Base-by-base conservation (phyloP, 2,113 vertebrate species). In the Athene noctua region DNA sequence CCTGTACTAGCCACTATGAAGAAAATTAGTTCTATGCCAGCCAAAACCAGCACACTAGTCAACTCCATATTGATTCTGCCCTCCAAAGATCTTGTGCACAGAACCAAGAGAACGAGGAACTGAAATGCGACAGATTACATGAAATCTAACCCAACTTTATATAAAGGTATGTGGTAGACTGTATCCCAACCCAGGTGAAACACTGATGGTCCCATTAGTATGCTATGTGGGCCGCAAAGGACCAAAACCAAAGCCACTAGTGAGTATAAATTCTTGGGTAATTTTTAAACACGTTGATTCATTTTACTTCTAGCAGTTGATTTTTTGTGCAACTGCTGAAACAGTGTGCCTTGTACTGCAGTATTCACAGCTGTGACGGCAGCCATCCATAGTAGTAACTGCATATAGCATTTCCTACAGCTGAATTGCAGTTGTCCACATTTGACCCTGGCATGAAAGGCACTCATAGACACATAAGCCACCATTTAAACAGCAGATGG, bases 401-500 rank as follows among this genome's bases (percentile, higher is more conserved):
- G 2, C 23, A 65, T 20, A 52, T 1, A 83, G 27, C 19, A 81
- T 83, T 80, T 66, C 49, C 68, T 77, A 16, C 51, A 25, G 70
- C 7, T 5, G 25, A 73, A 65, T 65, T 11, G 0, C 34, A 25
- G 25, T 36, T 80, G 34, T 65, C 58, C 20, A 26, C 32, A 13
- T 51, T 88, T 73, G 67, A 71, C 30, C 17, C 38, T 58, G 75
- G 32, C 32, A 52, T 29, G 44, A 67, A 78, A 91, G 67, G 3
- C 47, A 46, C 30, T 65, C 70, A 38, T 3, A 62, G 51, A 40
- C 29, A 67, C 42, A 38, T 20, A 66, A 77, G 25, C 15, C 20
- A n/a, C 7, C 0, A 0, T 84, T 84, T 55, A 74, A 94, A 55
- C 20, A 86, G 52, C 20, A 84, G 59, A 78, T 0, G 0, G 59